Evolutionary conservation across 2,888 invertebrate genomes (phyloP).

Genomic region (Deilephila elpenor): DNA sequence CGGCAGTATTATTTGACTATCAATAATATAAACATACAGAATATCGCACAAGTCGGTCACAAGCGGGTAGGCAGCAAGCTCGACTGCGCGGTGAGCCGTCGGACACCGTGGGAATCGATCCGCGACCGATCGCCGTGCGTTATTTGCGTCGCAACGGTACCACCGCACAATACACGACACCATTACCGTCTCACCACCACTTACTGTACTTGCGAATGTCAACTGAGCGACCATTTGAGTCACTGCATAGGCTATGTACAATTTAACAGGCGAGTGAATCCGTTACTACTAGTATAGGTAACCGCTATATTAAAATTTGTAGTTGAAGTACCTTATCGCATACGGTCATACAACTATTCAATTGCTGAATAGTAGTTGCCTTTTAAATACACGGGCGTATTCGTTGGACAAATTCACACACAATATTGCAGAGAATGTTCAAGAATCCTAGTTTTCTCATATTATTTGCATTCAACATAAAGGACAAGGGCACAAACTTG

Average conservation of each 20-base stretch:
- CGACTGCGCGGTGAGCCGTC: neutral
- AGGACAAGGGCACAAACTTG: no score
- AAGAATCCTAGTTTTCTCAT: no score
- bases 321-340: neutral
- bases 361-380: no score
- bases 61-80: neutral
- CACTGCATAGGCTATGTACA: neutral
- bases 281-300: neutral
- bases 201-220: neutral
- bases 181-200: neutral
- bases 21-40: no score
- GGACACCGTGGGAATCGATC: neutral
- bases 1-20: no score
- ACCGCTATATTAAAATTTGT: neutral
- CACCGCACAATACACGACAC: neutral
- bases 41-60: neutral
- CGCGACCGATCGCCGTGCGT: neutral
- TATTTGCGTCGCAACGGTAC: constrained; percentile 33
- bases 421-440: no score
- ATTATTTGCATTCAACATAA: no score
- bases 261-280: constrained; percentile 2
- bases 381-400: no score
- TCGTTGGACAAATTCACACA: no score
- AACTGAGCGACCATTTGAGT: neutral
- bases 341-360: no score